phyloP scores from a whole-genome alignment of 2,113 vertebrate species.

The Rynchops niger region DNA sequence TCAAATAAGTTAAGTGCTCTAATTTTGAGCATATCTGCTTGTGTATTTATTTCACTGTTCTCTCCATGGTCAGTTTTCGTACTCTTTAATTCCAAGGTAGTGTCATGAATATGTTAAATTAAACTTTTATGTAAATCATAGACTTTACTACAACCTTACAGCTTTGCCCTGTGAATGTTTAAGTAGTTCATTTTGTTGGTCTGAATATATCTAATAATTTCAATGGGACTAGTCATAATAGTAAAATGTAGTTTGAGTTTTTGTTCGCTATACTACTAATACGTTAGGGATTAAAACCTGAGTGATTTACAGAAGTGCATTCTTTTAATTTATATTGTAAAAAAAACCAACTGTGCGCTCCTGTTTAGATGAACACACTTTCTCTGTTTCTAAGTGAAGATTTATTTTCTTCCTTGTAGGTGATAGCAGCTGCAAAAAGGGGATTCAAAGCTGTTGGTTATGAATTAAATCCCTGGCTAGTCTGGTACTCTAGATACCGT shows the following conservation, averaged over 20 bases:
- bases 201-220: neutral
- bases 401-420: slow-evolving; percentile 72
- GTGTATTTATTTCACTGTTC: neutral
- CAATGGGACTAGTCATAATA: neutral
- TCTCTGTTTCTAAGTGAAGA: neutral
- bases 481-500: slow-evolving; percentile 90
- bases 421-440: slow-evolving; percentile 91
- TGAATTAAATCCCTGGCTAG: slow-evolving; percentile 96
- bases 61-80: neutral
- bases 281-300: neutral
- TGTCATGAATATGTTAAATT: neutral
- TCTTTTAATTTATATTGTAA: neutral
- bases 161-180: neutral
- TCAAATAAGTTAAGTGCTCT: neutral
- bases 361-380: neutral
- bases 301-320: neutral
- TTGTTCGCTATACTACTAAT: neutral
- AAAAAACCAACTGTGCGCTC: neutral
- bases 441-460: slow-evolving; percentile 90
- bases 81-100: neutral
- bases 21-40: neutral
- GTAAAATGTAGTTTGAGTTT: neutral
- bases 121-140: neutral
- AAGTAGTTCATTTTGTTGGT: neutral
- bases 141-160: neutral